phyloP scores from a whole-genome alignment of 2,888 invertebrate species.

The Anthrax anthrax region DNA sequence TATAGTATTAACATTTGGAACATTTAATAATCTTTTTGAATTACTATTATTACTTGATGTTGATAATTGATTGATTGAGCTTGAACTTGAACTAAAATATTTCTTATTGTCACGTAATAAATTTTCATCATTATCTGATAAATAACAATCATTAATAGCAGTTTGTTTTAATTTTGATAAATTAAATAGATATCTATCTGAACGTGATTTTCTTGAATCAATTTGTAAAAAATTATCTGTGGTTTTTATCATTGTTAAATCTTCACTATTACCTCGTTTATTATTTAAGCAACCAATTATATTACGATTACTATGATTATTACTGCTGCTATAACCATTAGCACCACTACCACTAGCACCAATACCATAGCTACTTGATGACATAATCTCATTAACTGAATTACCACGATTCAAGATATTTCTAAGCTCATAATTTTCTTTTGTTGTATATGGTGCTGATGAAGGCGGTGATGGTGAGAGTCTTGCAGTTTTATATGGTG shows the following conservation, averaged over 20 bases:
- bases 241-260: neutral
- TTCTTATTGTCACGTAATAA: slow-evolving; percentile 30
- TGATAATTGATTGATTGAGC: slow-evolving; percentile 8
- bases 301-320: neutral
- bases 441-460: slow-evolving; percentile 20
- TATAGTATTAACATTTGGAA: neutral
- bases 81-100: slow-evolving; percentile 3
- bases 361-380: slow-evolving; percentile 10
- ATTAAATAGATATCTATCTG: slow-evolving; percentile 27
- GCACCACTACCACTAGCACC: slow-evolving; percentile 17
- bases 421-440: slow-evolving; percentile 28
- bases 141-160: slow-evolving; percentile 27
- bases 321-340: neutral
- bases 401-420: slow-evolving; percentile 22
- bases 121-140: slow-evolving; percentile 27
- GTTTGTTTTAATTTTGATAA: slow-evolving; percentile 30
- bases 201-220: slow-evolving; percentile 12
- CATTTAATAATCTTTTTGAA: neutral
- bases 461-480: slow-evolving; percentile 15
- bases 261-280: slow-evolving; percentile 5
- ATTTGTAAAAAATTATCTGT: slow-evolving; percentile 8
- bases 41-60: neutral
- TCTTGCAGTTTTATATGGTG: slow-evolving; percentile 23
- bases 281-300: neutral
- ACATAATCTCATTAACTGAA: slow-evolving; percentile 20